Evolutionary conservation across 2,113 vertebrate species (phyloP), one percentile per base, ranked within the genome.

Genomic region (Oreocharis arfaki): DNA sequence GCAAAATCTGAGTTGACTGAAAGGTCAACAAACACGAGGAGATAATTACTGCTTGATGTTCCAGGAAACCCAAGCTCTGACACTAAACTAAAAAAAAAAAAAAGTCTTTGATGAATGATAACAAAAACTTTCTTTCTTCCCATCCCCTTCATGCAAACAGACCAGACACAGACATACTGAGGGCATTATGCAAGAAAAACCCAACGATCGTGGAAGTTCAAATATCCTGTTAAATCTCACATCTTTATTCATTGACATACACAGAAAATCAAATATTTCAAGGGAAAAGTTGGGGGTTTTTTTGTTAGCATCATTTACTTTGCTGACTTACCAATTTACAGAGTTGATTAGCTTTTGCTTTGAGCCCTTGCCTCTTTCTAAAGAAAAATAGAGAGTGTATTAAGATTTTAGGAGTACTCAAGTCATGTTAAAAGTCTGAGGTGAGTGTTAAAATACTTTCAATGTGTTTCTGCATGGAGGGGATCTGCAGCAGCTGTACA

Each of bases 1-100:
- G 70, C 56, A 93, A 85, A 90, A 73, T 87, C 78, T n/a, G 91
- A 90, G 89, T 95, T 96, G 89, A 93, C 57, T 57, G 89, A 83
- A 90, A 94, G 94, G 87, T 94, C 91, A 87, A n/a, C 75, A 74
- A 88, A 92, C 81, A 42, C 9, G 16, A 46, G 67, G 39, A 91
- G 70, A 95, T 89, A 94, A 97, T 96, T 95, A 50, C 41, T 50
- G 65, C 65, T 78, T 61, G n/a, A 53, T 42, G 70, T 75, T 91
- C 87, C 91, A 95, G 80, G 69, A 94, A 89, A 87, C 21, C 37
- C 52, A 56, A 84, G 87, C 77, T 60, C 87, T 87, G 77, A 89
- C 50, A 76, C n/a, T 42, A 74, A 42, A 21, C 59, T 32, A 8
- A 30, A 50, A 55, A 26, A 30, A 53, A 28, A 27, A 37, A 63